phyloP scores from a whole-genome alignment of 2,888 invertebrate genomes.

The Exephanes ischioxanthus region DNA sequence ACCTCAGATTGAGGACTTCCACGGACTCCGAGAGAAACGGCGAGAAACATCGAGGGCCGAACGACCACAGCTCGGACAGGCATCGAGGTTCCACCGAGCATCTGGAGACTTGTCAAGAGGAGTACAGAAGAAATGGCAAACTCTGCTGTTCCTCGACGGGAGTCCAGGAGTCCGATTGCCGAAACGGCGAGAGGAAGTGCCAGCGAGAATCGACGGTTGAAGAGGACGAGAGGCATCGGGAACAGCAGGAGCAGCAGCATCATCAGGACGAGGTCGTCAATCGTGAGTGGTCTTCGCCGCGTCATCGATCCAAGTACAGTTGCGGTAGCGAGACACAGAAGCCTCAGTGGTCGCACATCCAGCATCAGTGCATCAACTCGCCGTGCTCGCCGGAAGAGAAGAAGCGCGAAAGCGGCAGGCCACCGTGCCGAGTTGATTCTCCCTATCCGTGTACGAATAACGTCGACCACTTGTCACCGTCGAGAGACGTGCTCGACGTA shows the following conservation, averaged over 20 bases:
- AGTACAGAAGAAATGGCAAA: slow-evolving; percentile 58
- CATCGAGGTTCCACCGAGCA: slow-evolving; percentile 47
- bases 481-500: slow-evolving; percentile 57
- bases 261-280: slow-evolving; percentile 46
- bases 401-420: slow-evolving; percentile 34
- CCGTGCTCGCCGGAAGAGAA: slow-evolving; percentile 47
- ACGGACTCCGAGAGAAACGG: slow-evolving; percentile 31
- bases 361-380: slow-evolving; percentile 33
- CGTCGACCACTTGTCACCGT: slow-evolving; percentile 61
- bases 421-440: slow-evolving; percentile 59
- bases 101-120: slow-evolving; percentile 59
- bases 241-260: slow-evolving; percentile 32
- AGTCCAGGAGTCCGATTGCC: slow-evolving; percentile 31
- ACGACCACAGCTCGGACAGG: slow-evolving; percentile 35
- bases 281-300: slow-evolving; percentile 47
- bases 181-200: slow-evolving; percentile 23
- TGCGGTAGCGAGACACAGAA: slow-evolving; percentile 36
- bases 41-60: slow-evolving; percentile 29
- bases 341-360: slow-evolving; percentile 30
- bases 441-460: slow-evolving; percentile 65
- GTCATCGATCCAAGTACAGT: slow-evolving; percentile 54
- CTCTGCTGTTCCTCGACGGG: slow-evolving; percentile 47
- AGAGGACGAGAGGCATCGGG: slow-evolving; percentile 28
- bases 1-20: slow-evolving; percentile 24
- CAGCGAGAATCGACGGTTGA: slow-evolving; percentile 13